Conservation (phyloP, 2,113 vertebrate species). For the Climacteris rufus region DNA sequence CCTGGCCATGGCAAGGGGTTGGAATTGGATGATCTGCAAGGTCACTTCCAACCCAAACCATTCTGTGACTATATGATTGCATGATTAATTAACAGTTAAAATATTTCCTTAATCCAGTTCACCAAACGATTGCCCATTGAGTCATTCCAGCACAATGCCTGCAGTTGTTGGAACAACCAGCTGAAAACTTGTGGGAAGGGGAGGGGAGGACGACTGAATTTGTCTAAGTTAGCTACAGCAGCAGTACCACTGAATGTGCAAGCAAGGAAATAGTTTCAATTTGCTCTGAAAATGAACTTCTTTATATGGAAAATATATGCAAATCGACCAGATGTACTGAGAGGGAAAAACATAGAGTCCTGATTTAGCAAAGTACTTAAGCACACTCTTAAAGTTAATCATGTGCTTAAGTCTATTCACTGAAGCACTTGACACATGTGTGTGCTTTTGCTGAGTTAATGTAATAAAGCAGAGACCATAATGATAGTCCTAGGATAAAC, state of each 20-base stretch:
- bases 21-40: no score
- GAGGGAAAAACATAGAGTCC: conserved; percentile 27
- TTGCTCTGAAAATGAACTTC: conserved; percentile 6
- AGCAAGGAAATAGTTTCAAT: neutral
- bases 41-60: neutral
- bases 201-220: neutral
- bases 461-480: conserved; percentile 57
- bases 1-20: no score
- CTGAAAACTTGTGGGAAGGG: neutral
- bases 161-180: neutral
- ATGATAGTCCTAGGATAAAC: conserved; percentile 63
- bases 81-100: neutral
- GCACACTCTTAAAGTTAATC: conserved; percentile 61
- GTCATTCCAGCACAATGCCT: neutral
- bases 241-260: neutral
- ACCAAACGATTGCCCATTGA: neutral
- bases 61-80: neutral
- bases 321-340: conserved; percentile 47
- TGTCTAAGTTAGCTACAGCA: neutral
- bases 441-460: conserved; percentile 65
- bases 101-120: neutral
- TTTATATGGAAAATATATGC: conserved; percentile 59
- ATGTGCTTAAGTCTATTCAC: conserved; percentile 66
- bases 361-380: conserved; percentile 63
- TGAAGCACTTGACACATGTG: conserved; percentile 52